These are phyloP conservation scores for Sesamia nonagrioides DNA, from an alignment of 1,140 invertebrate genomes.

Conservation along the genomic window DNA sequence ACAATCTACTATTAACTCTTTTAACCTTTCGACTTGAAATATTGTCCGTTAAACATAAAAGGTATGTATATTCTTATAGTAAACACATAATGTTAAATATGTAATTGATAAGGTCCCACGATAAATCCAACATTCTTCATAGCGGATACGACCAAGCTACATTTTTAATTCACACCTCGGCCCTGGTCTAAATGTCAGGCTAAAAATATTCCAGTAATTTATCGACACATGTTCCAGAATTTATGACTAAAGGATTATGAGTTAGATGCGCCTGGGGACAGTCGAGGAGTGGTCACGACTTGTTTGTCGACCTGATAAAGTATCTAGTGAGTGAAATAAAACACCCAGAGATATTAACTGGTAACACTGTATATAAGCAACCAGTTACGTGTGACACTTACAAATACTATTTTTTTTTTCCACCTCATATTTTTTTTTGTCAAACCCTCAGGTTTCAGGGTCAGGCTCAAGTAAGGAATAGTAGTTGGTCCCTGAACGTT, in stretches of 20 bases:
- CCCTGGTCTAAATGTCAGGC: not conserved
- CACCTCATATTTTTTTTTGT: not conserved
- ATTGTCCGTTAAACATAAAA: too few species aligned
- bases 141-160: not conserved
- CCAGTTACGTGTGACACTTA: too few species aligned
- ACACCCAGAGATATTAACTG: not conserved
- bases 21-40: too few species aligned
- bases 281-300: not conserved
- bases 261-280: conserved; percentile 27
- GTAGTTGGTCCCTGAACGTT: too few species aligned
- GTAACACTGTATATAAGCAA: not conserved
- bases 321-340: not conserved
- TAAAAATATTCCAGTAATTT: conserved; percentile 18
- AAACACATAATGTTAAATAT: not conserved
- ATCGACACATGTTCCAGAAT: conserved; percentile 20
- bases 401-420: too few species aligned
- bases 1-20: too few species aligned
- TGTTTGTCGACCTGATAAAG: not conserved
- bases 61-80: not conserved
- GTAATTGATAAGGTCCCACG: not conserved
- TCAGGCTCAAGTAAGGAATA: too few species aligned
- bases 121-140: not conserved
- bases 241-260: conserved; percentile 31
- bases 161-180: conserved; percentile 8
- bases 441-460: too few species aligned